These are phyloP conservation scores for Rhorus exstirpatorius DNA, from an alignment of 2,888 invertebrate species.

Conservation along the genomic window DNA sequence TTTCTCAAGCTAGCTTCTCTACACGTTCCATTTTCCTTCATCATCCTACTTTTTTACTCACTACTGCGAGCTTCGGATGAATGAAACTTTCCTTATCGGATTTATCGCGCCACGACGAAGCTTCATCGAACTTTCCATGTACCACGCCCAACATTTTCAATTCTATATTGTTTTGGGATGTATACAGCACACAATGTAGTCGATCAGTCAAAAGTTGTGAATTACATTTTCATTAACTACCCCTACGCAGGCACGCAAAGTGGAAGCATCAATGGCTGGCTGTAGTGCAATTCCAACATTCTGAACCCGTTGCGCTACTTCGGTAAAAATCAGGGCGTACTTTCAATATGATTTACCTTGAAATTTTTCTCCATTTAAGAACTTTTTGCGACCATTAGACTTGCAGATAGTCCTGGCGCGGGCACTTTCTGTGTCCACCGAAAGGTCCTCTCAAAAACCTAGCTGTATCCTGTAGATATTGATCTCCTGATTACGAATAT, in stretches of 20 bases:
- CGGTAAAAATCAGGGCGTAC: too few species aligned
- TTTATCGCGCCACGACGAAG: neutral
- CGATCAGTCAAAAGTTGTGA: conserved; percentile 10
- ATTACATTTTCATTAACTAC: conserved; percentile 4
- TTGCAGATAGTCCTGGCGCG: too few species aligned
- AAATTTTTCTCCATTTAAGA: too few species aligned
- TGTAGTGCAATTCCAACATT: neutral
- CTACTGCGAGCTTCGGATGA: neutral
- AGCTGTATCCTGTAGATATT: too few species aligned
- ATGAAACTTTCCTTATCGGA: conserved; percentile 13
- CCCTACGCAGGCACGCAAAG: neutral
- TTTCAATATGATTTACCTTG: too few species aligned
- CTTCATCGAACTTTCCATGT: conserved; percentile 11
- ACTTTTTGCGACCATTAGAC: too few species aligned
- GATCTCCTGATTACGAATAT: too few species aligned
- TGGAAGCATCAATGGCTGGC: neutral
- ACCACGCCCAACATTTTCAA: neutral
- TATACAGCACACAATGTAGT: neutral
- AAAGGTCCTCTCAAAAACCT: too few species aligned
- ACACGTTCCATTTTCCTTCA: neutral
- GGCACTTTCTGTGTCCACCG: too few species aligned
- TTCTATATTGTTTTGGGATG: conserved; percentile 6
- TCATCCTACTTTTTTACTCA: neutral
- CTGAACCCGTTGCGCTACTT: neutral
- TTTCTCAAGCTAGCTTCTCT: neutral